Conservation (phyloP, 2,797 vertebrate genomes). For the Morelia viridis region DNA sequence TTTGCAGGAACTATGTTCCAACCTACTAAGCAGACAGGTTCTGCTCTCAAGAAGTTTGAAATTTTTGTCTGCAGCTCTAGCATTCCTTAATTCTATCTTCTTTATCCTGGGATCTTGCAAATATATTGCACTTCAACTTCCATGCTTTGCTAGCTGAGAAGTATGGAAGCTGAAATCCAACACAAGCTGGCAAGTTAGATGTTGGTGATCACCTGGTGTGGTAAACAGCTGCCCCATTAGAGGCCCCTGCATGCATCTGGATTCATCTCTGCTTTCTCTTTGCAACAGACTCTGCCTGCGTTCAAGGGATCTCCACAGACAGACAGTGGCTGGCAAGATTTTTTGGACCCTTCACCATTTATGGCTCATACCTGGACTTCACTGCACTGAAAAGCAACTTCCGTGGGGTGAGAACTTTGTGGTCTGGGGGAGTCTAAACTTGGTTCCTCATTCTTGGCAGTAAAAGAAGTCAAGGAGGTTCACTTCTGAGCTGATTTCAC, state of each 20-base stretch:
- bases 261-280: neutral
- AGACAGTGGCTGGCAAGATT: constrained; percentile 32
- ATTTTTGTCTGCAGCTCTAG: neutral
- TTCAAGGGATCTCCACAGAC: neutral
- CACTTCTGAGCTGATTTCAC: neutral
- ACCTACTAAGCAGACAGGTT: neutral
- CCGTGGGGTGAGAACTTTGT: constrained; percentile 38
- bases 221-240: neutral
- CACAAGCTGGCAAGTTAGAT: neutral
- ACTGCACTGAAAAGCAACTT: constrained; percentile 21
- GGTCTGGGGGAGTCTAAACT: neutral
- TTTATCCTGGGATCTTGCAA: neutral
- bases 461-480: neutral
- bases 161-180: neutral
- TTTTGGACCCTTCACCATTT: constrained; percentile 17
- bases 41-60: neutral
- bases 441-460: neutral
- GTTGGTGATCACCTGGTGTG: neutral
- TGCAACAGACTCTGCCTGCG: constrained; percentile 40
- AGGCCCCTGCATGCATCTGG: accelerated
- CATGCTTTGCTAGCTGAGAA: neutral
- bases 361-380: constrained; percentile 26
- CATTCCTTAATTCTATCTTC: neutral
- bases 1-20: neutral
- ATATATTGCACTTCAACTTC: neutral